These are phyloP conservation scores for Alosa sapidissima DNA, from an alignment of 2,797 vertebrate genomes.

Conservation along the genomic window DNA sequence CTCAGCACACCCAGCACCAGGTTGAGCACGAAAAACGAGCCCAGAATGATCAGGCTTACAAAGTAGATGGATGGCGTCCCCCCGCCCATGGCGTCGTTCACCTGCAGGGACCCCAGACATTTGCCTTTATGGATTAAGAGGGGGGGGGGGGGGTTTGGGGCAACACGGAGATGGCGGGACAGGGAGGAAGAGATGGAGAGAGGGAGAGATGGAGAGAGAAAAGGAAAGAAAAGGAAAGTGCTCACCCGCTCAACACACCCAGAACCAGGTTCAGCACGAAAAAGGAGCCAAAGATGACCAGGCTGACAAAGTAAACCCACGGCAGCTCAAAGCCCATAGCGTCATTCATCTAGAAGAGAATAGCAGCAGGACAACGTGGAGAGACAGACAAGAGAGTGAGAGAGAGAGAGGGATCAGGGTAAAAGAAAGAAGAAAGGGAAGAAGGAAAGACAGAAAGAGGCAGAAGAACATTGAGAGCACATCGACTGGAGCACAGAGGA, in stretches of 20 bases:
- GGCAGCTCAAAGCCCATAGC: slow-evolving; percentile 99
- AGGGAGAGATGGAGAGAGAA: background rate
- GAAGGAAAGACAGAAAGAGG: slow-evolving; percentile 17
- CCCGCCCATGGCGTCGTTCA: slow-evolving; percentile 95
- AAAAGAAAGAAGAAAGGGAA: background rate
- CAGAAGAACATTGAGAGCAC: background rate
- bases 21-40: slow-evolving; percentile 99
- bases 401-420: slow-evolving; percentile 31
- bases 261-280: slow-evolving; percentile 99
- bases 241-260: slow-evolving; percentile 99
- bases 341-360: slow-evolving; percentile 92
- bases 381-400: background rate
- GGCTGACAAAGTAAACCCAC: slow-evolving; percentile 99
- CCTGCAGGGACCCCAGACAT: slow-evolving; percentile 74
- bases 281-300: slow-evolving; percentile 99
- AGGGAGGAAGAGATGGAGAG: slow-evolving; percentile 5
- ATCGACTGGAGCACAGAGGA: background rate
- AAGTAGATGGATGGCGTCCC: slow-evolving; percentile 97
- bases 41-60: slow-evolving; percentile 99
- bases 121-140: slow-evolving; percentile 67
- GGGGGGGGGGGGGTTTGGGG: slow-evolving; percentile 36
- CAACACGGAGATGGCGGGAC: slow-evolving; percentile 50
- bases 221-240: slow-evolving; percentile 65
- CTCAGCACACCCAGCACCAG: slow-evolving; percentile 99
- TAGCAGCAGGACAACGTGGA: background rate